Percentiles rank a stretch among this genome's conserved stretches.
Evolutionary conservation across 2,888 invertebrate genomes (phyloP).

Genomic region (Amphiduros pacificus): DNA sequence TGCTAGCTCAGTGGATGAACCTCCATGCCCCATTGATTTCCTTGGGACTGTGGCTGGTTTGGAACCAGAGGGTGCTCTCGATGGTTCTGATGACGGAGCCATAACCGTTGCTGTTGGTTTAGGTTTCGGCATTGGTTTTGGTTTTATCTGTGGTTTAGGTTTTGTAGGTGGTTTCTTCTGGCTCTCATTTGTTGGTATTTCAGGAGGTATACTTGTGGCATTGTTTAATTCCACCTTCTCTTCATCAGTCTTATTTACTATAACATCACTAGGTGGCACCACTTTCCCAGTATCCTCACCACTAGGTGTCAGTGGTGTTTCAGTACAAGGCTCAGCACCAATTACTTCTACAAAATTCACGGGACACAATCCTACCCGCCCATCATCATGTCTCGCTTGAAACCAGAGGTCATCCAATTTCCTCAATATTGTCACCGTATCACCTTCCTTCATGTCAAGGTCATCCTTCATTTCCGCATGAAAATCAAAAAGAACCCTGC

Average conservation of each 20-base stretch:
- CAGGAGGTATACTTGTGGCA: no score
- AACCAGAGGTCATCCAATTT: slow-evolving; percentile 58
- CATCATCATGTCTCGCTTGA: slow-evolving; percentile 52
- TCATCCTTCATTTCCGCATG: slow-evolving; percentile 52
- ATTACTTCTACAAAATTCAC: slow-evolving; percentile 52
- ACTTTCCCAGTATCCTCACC: slow-evolving; percentile 1
- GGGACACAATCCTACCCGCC: slow-evolving; percentile 56
- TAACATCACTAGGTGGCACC: neutral
- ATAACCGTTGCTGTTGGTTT: neutral
- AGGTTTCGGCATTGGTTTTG: slow-evolving; percentile 26
- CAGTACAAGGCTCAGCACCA: slow-evolving; percentile 6
- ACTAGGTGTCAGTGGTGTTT: neutral
- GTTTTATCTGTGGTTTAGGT: slow-evolving; percentile 45
- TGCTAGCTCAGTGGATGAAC: neutral
- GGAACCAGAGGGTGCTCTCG: neutral
- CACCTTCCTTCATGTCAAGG: slow-evolving; percentile 56
- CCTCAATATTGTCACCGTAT: slow-evolving; percentile 55
- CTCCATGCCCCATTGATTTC: neutral
- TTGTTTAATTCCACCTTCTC: no score
- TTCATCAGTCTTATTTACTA: neutral
- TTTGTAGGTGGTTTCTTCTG: slow-evolving; percentile 29
- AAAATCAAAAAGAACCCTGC: slow-evolving; percentile 57
- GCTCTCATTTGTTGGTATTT: neutral
- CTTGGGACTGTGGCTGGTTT: neutral
- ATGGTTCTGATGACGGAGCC: neutral